Percentiles rank a stretch among this genome's conserved stretches.
Evolutionary conservation across 2,888 invertebrate species (phyloP).

Genomic region (Machimus rusticus): DNA sequence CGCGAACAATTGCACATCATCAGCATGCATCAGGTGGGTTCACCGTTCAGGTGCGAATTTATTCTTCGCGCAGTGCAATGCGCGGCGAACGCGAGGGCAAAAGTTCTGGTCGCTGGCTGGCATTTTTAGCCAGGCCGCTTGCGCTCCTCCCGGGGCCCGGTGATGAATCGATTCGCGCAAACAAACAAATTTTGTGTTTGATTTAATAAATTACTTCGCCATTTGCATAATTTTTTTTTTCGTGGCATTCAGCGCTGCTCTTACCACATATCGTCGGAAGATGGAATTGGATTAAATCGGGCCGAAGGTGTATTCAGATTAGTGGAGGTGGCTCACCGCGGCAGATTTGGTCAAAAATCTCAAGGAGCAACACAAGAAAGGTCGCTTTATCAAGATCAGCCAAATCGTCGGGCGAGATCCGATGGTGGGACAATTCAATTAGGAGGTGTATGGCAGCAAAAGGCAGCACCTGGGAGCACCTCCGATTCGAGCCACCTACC

Average conservation of each 20-base stretch:
- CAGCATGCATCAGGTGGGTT: slow-evolving; percentile 40
- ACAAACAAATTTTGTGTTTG: slow-evolving; percentile 42
- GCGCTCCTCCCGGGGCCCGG: not conserved
- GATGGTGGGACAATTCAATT: slow-evolving; percentile 10
- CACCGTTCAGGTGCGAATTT: slow-evolving; percentile 34
- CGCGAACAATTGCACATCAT: slow-evolving; percentile 38
- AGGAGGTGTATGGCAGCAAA: not conserved
- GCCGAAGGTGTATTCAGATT: not conserved
- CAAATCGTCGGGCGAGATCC: not conserved
- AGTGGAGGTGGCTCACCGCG: not conserved
- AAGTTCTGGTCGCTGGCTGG: not conserved
- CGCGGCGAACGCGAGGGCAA: slow-evolving; percentile 23
- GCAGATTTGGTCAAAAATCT: slow-evolving; percentile 1
- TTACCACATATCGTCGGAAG: not conserved
- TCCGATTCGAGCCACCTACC: not conserved
- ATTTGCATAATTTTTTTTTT: slow-evolving; percentile 40
- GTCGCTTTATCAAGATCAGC: slow-evolving; percentile 1
- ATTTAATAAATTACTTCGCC: slow-evolving; percentile 39
- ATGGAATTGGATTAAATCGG: not conserved
- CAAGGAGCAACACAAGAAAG: not conserved
- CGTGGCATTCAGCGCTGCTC: not conserved
- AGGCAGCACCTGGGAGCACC: not conserved
- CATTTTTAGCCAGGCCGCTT: not conserved
- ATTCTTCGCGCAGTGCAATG: not conserved
- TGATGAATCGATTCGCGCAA: slow-evolving; percentile 39